Conservation (phyloP, 1,140 invertebrate species). For the Proctacanthus coquilletti region DNA sequence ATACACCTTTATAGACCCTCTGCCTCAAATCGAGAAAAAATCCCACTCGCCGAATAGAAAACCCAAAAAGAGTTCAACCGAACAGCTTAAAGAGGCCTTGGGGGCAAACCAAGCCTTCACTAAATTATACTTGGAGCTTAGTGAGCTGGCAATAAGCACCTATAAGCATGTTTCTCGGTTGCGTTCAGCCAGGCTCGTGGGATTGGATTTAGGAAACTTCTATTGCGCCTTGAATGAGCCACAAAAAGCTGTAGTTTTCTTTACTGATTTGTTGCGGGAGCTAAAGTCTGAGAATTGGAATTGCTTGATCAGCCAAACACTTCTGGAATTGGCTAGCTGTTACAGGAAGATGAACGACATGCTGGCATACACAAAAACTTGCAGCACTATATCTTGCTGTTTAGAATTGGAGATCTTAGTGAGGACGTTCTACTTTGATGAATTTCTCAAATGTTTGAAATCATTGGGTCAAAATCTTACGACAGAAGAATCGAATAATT, state of each 20-base stretch:
- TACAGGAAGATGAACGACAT: constrained; percentile 63
- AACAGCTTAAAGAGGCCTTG: constrained; percentile 77
- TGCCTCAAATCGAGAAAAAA: constrained; percentile 15
- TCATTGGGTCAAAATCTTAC: constrained; percentile 34
- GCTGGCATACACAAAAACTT: constrained; percentile 52
- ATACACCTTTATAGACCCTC: constrained; percentile 17
- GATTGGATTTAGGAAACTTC: constrained; percentile 75
- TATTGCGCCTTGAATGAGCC: constrained; percentile 76
- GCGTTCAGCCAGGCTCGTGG: constrained; percentile 71
- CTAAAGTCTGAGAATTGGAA: constrained; percentile 79
- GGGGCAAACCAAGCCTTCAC: constrained; percentile 80
- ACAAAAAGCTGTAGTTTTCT: constrained; percentile 75
- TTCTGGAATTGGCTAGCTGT: constrained; percentile 70
- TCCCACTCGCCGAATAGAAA: constrained; percentile 28
- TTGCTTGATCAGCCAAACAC: constrained; percentile 61
- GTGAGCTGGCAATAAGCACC: constrained; percentile 89
- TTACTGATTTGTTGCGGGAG: constrained; percentile 70
- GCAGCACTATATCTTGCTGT: constrained; percentile 59
- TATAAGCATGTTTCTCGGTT: constrained; percentile 88
- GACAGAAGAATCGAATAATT: constrained; percentile 27
- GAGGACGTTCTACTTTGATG: constrained; percentile 57
- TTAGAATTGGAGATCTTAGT: constrained; percentile 54
- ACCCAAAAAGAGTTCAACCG: constrained; percentile 44
- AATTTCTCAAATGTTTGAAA: constrained; percentile 52
- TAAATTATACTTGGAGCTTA: constrained; percentile 81